Percentiles rank a stretch among this genome's conserved stretches.
These are phyloP conservation scores for Apis dorsata DNA, from an alignment of 1,140 invertebrate genomes.

Conservation along the genomic window DNA sequence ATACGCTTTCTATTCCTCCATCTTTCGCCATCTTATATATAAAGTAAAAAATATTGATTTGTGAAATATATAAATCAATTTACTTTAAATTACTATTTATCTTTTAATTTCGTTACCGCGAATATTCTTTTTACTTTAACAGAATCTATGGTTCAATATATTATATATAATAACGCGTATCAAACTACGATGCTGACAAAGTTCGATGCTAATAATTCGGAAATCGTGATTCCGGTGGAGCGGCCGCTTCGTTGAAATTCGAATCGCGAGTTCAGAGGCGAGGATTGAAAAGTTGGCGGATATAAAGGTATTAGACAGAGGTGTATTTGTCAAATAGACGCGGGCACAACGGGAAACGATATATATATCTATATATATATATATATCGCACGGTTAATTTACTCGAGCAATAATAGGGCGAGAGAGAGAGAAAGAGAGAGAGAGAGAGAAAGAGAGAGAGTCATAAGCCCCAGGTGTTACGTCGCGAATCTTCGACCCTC, in stretches of 20 bases:
- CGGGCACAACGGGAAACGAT: slow-evolving; percentile 29
- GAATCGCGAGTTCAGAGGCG: neutral
- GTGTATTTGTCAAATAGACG: slow-evolving; percentile 31
- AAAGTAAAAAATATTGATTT: too few species aligned
- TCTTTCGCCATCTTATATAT: too few species aligned
- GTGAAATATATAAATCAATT: too few species aligned
- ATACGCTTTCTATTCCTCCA: slow-evolving; percentile 30
- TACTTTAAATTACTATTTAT: too few species aligned
- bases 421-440: slow-evolving; percentile 42
- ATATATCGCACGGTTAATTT: slow-evolving; percentile 68
- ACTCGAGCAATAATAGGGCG: slow-evolving; percentile 67
- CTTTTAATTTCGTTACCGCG: too few species aligned
- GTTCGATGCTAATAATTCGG: neutral
- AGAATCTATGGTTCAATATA: too few species aligned
- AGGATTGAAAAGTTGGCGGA: slow-evolving; percentile 13
- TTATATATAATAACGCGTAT: too few species aligned
- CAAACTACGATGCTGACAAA: neutral
- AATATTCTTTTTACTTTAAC: too few species aligned
- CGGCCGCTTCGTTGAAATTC: slow-evolving; percentile 18
- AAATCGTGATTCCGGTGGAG: neutral
- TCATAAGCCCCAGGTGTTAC: slow-evolving; percentile 73
- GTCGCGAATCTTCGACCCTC: slow-evolving; percentile 71
- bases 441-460: slow-evolving; percentile 42
- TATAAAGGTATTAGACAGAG: neutral
- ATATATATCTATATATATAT: too few species aligned